Percentiles rank a stretch among this genome's conserved stretches.
These are phyloP conservation scores for Yponomeuta evonymella DNA, from an alignment of 2,888 invertebrate species.

Conservation along the genomic window DNA sequence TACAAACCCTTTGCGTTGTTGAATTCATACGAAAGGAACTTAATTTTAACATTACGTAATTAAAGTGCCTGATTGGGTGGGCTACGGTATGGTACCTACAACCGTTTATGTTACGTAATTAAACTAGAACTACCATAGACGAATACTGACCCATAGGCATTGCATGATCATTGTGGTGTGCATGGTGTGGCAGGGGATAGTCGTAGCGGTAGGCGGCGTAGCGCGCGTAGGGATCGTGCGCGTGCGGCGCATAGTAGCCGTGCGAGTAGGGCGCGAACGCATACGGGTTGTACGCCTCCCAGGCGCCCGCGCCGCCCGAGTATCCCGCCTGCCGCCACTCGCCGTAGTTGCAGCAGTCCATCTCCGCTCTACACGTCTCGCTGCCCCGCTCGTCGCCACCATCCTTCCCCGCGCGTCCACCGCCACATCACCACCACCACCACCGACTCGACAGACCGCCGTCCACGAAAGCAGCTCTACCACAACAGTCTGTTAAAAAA, in stretches of 20 bases:
- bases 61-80: too few relatives aligned
- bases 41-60: too few relatives aligned
- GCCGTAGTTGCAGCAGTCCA: slow-evolving; percentile 74
- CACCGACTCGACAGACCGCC: slow-evolving; percentile 33
- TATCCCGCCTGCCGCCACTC: slow-evolving; percentile 62
- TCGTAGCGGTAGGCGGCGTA: slow-evolving; percentile 60
- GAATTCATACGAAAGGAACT: too few relatives aligned
- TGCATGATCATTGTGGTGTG: slow-evolving; percentile 61
- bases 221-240: slow-evolving; percentile 63
- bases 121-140: neutral
- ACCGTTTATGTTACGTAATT: neutral
- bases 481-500: neutral
- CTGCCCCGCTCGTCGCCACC: slow-evolving; percentile 44
- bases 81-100: too few relatives aligned
- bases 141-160: slow-evolving; percentile 62
- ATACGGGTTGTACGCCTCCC: slow-evolving; percentile 52
- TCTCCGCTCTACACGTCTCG: slow-evolving; percentile 46
- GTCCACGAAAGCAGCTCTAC: neutral
- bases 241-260: slow-evolving; percentile 36
- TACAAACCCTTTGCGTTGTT: too few relatives aligned
- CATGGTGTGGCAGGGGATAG: slow-evolving; percentile 52
- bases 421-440: slow-evolving; percentile 32
- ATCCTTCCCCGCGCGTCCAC: slow-evolving; percentile 40
- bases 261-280: slow-evolving; percentile 35
- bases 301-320: slow-evolving; percentile 44